Base-by-base conservation (phyloP, 2,113 vertebrate species). In the Emydura subglobosa region DNA sequence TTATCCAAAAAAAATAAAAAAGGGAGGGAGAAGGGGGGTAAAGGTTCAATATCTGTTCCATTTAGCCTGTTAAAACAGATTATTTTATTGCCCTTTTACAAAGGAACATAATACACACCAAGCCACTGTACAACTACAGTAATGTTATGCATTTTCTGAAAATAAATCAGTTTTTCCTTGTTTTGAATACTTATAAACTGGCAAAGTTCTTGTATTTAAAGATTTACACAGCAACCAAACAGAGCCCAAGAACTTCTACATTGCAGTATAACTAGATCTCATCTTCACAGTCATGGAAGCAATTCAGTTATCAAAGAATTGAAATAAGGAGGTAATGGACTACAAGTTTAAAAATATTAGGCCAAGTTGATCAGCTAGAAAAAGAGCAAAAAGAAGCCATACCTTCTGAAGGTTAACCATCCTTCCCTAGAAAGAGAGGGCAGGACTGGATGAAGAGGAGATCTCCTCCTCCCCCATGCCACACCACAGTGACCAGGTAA, bases 11-110 rank as follows among this genome's bases (percentile, higher is more conserved):
- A 85, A 79, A 76, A 12, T 4, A 2, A 68, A 44, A 4, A 21
- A 11, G 12, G 39, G 39, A 39, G 39, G 39, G 39, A 39, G 39
- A 39, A 39, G 39, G 39, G 39, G 39, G 39, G 49, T 27, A 34
- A 4, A 61, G 14, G 0, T n/a, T n/a, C 39, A 7, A 2, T 5
- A 17, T 8, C 47, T 72, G 51, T 53, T 53, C 51, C 51, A 53
- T 53, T 53, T 53, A 53, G 51, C 12, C 51, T 53, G 51, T 53
- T 53, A 47, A 47, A 47, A 47, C 47, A 47, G 47, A 47, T 47
- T 50, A 50, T 50, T 50, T 53, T 53, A 53, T 17, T 53, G 51
- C 51, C 51, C 51, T 53, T 19, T 53, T 53, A 53, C 51, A 53
- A 53, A 53, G 51, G 51, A 53, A 16, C 51, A 17, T 13, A 53